Conservation (phyloP, 2,113 vertebrate genomes). For the Loxodonta africana region DNA sequence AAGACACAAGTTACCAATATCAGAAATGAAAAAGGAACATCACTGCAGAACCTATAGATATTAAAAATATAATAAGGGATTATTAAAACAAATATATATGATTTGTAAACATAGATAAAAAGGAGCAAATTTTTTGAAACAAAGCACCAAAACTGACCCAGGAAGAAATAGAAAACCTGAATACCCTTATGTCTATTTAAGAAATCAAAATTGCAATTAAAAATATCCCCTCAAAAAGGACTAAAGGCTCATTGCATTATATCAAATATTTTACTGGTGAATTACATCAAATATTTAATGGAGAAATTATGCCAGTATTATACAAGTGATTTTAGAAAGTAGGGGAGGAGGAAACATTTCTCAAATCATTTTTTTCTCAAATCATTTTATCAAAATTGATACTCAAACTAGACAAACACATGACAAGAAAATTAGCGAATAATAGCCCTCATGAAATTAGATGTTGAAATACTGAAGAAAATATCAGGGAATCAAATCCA, state of each 20-base stretch:
- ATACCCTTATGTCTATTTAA: too few species aligned
- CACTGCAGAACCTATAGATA: background rate
- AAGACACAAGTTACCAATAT: too few species aligned
- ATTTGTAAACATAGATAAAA: background rate
- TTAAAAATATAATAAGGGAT: background rate
- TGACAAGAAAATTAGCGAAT: background rate
- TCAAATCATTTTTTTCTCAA: background rate
- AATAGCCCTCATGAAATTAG: background rate
- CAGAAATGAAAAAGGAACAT: too few species aligned
- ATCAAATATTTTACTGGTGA: background rate
- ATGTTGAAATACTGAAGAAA: background rate
- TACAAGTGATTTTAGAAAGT: background rate
- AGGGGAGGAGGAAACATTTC: background rate
- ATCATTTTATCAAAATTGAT: background rate
- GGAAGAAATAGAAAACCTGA: too few species aligned
- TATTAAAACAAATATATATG: background rate
- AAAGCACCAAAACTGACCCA: background rate
- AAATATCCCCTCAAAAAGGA: background rate
- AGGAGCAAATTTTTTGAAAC: background rate
- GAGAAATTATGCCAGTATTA: background rate
- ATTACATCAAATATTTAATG: conserved; percentile 8
- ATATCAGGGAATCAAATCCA: background rate
- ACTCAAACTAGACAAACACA: background rate
- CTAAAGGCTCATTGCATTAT: background rate
- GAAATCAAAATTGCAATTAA: background rate